Evolutionary conservation across 2,888 invertebrate genomes (phyloP).

Genomic region (Epinotia ramella): DNA sequence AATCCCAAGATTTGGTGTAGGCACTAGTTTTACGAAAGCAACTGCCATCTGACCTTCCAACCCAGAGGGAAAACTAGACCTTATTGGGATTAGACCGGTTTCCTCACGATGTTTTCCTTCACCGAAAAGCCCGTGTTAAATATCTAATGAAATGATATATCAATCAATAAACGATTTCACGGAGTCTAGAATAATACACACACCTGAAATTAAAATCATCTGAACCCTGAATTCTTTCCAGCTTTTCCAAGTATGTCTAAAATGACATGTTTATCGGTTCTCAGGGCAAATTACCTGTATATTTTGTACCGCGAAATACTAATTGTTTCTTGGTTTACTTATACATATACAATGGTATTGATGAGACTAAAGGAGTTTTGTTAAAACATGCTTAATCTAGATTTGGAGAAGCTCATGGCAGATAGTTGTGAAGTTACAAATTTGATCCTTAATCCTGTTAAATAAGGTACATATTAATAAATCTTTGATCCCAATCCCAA

Average conservation of each 20-base stretch:
- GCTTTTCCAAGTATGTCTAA: slow-evolving; percentile 48
- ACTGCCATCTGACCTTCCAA: too few species aligned
- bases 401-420: neutral
- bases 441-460: neutral
- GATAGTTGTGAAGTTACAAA: neutral
- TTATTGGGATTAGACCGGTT: too few species aligned
- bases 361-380: neutral
- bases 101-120: too few species aligned
- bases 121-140: too few species aligned
- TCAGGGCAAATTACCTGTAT: slow-evolving; percentile 65
- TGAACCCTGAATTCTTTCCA: slow-evolving; percentile 71
- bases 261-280: slow-evolving; percentile 62
- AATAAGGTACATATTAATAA: neutral
- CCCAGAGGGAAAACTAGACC: too few species aligned
- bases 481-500: neutral
- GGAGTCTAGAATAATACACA: neutral
- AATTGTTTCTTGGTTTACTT: slow-evolving; percentile 58
- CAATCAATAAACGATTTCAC: too few species aligned
- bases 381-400: neutral
- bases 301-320: slow-evolving; percentile 58
- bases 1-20: too few species aligned
- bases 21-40: too few species aligned
- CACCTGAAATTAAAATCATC: neutral
- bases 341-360: slow-evolving; percentile 58
- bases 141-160: too few species aligned